Evolutionary conservation across 2,888 invertebrate genomes (phyloP), one percentile per base, ranked within the genome.

Genomic region (Nemotelus pantherinus): DNA sequence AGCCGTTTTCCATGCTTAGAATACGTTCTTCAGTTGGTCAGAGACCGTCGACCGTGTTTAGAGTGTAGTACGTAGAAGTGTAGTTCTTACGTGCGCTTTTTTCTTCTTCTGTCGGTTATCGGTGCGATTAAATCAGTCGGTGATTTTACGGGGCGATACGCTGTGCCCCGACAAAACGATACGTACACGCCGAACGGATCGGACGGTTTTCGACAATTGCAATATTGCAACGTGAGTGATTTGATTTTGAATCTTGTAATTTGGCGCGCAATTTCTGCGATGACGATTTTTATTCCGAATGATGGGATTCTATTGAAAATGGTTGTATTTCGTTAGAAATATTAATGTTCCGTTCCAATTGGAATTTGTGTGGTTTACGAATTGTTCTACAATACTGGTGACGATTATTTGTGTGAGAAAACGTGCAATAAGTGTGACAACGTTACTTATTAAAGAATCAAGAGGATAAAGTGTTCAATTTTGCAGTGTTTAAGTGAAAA

Each of bases 11-110:
- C 82, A 81, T 82, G 84, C 82, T 83, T 82, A 82, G 83, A 82
- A 81, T 83, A 82, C 81, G 81, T 78, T 79, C 80, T 83, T 87
- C 85, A 87, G 86, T 87, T 85, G 85, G 85, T 85, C 84, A 84
- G 84, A 84, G 85, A 85, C 86, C 85, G 86, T 86, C 86, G 86
- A 82, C 85, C 82, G 82, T 82, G 79, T 77, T 79, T 80, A 80
- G 80, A 71, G 78, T 57, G 45, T 57, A 45, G 41, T 67, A 77
- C 80, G 78, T 25, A 47, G 64, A 57, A 65, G 77, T 53, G 50
- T 47, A 43, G 41, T 67, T 77, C 78, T 78, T 80, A 77, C 79
- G 80, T 80, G 79, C 74, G 65, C 77, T 58, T 76, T 77, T 53
- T 74, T 79, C 67, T 75, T 76, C 74, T 75, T 80, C 77, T 58